Evolutionary conservation across 2,113 vertebrate genomes (phyloP), one percentile per base, ranked within the genome.

Genomic region (Hippocampus barbouri): DNA sequence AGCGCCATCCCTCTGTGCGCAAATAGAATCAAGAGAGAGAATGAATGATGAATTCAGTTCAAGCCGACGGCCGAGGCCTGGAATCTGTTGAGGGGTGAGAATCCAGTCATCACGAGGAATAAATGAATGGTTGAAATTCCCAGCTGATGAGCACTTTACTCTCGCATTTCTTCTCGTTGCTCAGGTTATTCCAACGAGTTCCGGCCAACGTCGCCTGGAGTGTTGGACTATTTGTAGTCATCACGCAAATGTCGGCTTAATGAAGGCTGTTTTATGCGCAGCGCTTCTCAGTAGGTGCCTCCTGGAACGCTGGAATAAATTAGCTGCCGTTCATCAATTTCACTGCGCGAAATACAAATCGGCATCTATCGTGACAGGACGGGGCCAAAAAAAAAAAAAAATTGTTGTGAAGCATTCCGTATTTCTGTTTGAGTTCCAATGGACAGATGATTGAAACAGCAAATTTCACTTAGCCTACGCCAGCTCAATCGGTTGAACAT

Each of bases 11-110:
- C 62, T 77, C 30, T 64, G 59, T 69, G 83, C 79, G 80, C 68
- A 83, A 79, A 78, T 79, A 80, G 14, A 76, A 85, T 79, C 79
- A 72, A 82, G 59, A 56, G 68, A 59, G 18, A 8, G 60, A 80
- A 70, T 62, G 38, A 74, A 79, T 70, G 74, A 77, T 76, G 51
- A 77, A 83, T 83, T 63, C 76, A 75, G 66, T 74, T 70, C 56
- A 57, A 40, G 4, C 30, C 53, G 21, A 16, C 9, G 68, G 47
- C 20, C 9, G 2, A 8, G 57, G 57, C 75, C 77, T 51, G 53
- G 60, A 77, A 64, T 59, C 18, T 78, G 65, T 60, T 62, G 47
- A 34, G 11, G 20, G 63, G 45, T 43, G 21, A 25, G 45, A 47
- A 73, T 71, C 27, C 12, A n/a, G 66, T 65, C 63, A 64, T 8